These are phyloP conservation scores for Psilanteris sp. DNA, from an alignment of 1,140 invertebrate species.

Conservation along the genomic window DNA sequence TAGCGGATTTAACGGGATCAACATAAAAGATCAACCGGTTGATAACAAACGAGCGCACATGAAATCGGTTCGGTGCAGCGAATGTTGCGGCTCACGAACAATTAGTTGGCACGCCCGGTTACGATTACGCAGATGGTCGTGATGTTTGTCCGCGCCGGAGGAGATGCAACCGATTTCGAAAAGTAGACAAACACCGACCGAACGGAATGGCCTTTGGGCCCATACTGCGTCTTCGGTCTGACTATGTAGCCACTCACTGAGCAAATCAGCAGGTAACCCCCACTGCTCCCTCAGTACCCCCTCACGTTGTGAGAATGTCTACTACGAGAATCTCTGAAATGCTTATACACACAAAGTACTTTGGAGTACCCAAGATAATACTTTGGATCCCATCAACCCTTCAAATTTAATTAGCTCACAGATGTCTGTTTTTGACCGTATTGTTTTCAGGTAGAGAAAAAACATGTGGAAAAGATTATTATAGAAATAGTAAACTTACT, in stretches of 20 bases:
- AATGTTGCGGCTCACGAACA: neutral
- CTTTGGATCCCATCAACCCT: too few species aligned
- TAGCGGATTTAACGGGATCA: conserved; percentile 14
- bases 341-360: neutral
- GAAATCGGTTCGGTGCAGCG: neutral
- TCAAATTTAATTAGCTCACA: neutral
- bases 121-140: neutral
- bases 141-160: neutral
- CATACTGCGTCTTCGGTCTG: conserved; percentile 39
- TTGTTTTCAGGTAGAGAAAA: too few species aligned
- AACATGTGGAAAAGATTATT: too few species aligned
- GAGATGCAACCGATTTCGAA: conserved; percentile 14
- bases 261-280: conserved; percentile 51
- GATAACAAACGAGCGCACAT: conserved; percentile 8
- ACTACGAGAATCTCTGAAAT: conserved; percentile 7
- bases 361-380: too few species aligned
- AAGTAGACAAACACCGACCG: conserved; percentile 44
- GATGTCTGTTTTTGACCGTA: too few species aligned
- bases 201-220: conserved; percentile 52
- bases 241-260: conserved; percentile 36
- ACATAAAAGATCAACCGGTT: conserved; percentile 37
- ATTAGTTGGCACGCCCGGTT: neutral
- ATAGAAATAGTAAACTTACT: too few species aligned
- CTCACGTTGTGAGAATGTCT: conserved; percentile 44
- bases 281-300: conserved; percentile 13